A percentile compares a stretch with the other conserved stretches of the same genome.
phyloP scores from a whole-genome alignment of 1,140 invertebrate genomes.

The Drosophila hydei region DNA sequence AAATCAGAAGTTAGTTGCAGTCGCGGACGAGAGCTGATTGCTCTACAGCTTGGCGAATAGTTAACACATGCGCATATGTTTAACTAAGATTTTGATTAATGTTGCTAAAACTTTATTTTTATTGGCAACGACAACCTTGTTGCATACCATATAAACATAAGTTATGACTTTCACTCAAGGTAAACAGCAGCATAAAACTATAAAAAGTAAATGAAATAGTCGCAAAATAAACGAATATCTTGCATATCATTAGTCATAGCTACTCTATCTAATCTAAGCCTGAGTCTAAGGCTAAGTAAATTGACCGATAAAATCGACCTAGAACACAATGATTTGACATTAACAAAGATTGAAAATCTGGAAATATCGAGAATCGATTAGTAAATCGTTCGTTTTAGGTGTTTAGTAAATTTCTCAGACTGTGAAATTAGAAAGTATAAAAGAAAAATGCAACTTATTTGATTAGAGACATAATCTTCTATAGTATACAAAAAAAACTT shows the following conservation, averaged over 20 bases:
- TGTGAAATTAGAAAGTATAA: too few relatives aligned
- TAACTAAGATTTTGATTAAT: conserved; percentile 6
- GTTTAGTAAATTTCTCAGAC: too few relatives aligned
- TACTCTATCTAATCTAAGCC: conserved; percentile 15
- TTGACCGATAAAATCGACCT: conserved; percentile 26
- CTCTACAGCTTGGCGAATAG: background rate
- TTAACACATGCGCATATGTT: conserved; percentile 2
- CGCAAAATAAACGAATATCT: background rate
- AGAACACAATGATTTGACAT: conserved; percentile 26
- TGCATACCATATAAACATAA: background rate
- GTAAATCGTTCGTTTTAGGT: too few relatives aligned
- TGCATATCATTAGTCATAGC: background rate
- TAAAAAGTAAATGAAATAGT: too few relatives aligned
- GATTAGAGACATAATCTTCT: too few relatives aligned
- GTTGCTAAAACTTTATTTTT: background rate
- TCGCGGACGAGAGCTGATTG: conserved; percentile 2
- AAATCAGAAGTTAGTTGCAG: background rate
- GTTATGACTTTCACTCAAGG: conserved; percentile 1
- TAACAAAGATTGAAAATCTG: background rate
- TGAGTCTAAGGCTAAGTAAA: background rate
- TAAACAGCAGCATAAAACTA: background rate
- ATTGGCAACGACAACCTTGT: background rate
- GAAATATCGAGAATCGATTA: too few relatives aligned
- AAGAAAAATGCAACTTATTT: too few relatives aligned
- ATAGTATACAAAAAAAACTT: background rate